Percentiles rank a stretch among this genome's conserved stretches.
These are phyloP conservation scores for Microcebus tavaratra DNA, from an alignment of 2,113 vertebrate species.

Conservation along the genomic window DNA sequence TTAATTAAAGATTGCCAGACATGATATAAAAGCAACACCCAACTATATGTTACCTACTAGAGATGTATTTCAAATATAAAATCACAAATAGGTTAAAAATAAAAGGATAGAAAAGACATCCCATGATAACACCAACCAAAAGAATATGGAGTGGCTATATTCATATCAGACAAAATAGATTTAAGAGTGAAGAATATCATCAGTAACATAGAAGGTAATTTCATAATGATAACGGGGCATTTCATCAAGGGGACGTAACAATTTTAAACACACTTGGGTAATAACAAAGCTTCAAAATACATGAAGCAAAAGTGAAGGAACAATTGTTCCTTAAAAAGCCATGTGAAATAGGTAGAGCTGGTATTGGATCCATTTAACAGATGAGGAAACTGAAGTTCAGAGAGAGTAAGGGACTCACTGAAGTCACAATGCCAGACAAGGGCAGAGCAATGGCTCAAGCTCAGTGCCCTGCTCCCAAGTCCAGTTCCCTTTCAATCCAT, in stretches of 20 bases:
- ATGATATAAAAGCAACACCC: not conserved
- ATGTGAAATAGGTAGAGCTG: no score
- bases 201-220: not conserved
- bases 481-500: not conserved
- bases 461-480: not conserved
- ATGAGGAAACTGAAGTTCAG: not conserved
- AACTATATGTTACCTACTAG: not conserved
- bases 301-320: not conserved
- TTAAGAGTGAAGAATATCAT: not conserved
- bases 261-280: not conserved
- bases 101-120: not conserved
- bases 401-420: not conserved
- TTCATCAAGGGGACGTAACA: not conserved
- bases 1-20: not conserved
- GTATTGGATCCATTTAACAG: not conserved
- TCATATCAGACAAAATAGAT: not conserved
- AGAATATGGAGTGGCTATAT: not conserved
- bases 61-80: not conserved
- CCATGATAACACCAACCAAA: not conserved
- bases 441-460: no score
- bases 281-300: not conserved
- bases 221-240: not conserved
- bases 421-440: not conserved
- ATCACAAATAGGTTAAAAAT: not conserved
- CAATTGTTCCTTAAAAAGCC: not conserved